These are phyloP conservation scores for Lepidostoma basale DNA, from an alignment of 1,140 invertebrate genomes.

Conservation along the genomic window DNA sequence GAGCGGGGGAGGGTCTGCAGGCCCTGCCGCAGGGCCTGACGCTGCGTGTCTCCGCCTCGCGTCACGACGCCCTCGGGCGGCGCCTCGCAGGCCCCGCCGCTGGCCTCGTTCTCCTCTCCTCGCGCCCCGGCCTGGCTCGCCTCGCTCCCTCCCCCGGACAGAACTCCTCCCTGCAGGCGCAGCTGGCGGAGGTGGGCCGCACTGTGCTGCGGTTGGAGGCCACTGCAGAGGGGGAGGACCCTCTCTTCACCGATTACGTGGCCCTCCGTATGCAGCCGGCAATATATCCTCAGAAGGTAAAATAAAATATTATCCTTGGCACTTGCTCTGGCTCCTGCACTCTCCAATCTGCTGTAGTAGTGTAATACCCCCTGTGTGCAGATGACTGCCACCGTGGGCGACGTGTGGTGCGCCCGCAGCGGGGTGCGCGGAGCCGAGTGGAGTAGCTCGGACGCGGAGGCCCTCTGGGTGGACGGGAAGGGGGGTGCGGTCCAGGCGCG, in stretches of 20 bases:
- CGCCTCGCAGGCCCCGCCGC: background rate
- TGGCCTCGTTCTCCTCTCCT: slow-evolving; percentile 1
- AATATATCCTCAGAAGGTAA: slow-evolving; percentile 39
- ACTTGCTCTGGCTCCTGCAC: background rate
- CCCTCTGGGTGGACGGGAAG: background rate
- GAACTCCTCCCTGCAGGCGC: slow-evolving; percentile 29
- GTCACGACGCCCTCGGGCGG: slow-evolving; percentile 35
- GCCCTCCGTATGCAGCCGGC: slow-evolving; percentile 27
- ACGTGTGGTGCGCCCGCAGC: slow-evolving; percentile 41
- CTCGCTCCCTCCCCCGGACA: background rate
- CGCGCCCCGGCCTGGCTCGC: slow-evolving; percentile 4
- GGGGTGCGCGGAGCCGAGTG: slow-evolving; percentile 5
- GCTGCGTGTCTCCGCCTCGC: slow-evolving; percentile 13
- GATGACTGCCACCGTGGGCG: slow-evolving; percentile 40
- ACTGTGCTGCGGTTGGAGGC: slow-evolving; percentile 31
- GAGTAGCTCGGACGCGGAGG: slow-evolving; percentile 10
- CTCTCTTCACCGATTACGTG: slow-evolving; percentile 34
- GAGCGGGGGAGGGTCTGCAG: slow-evolving; percentile 2
- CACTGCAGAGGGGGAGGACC: slow-evolving; percentile 1
- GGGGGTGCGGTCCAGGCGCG: slow-evolving; percentile 35
- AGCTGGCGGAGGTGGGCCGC: slow-evolving; percentile 21
- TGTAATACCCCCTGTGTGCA: too few species aligned
- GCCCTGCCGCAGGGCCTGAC: slow-evolving; percentile 32
- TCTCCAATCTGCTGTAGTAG: background rate
- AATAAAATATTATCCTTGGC: too few species aligned